A percentile compares a stretch with the other conserved stretches of the same genome.
Conservation (phyloP, 1,140 invertebrate genomes). For the Drosophila repleta region DNA sequence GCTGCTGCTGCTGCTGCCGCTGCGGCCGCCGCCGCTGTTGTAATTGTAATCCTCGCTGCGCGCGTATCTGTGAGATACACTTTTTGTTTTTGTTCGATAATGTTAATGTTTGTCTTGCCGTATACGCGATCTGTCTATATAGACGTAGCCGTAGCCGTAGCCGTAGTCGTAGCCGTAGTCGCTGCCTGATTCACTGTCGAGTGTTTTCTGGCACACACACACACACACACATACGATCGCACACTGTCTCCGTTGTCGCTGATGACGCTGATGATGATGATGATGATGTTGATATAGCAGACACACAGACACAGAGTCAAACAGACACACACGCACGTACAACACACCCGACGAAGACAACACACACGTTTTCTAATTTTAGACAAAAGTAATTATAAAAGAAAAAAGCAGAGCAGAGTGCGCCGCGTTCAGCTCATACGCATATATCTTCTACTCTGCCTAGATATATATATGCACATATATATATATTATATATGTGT, state of each 20-base stretch:
- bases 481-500: slow-evolving; percentile 31
- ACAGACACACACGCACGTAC: slow-evolving; percentile 42
- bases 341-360: slow-evolving; percentile 54
- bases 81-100: slow-evolving; percentile 28
- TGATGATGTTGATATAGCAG: slow-evolving; percentile 78
- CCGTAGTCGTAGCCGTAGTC: slow-evolving; percentile 30
- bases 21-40: slow-evolving; percentile 17
- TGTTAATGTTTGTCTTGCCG: slow-evolving; percentile 76
- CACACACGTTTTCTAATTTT: slow-evolving; percentile 84
- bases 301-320: slow-evolving; percentile 51
- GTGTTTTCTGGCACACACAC: slow-evolving; percentile 73
- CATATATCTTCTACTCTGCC: slow-evolving; percentile 76
- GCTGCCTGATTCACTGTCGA: slow-evolving; percentile 74
- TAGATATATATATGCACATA: slow-evolving; percentile 58
- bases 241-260: slow-evolving; percentile 49
- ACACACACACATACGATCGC: slow-evolving; percentile 23
- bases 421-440: slow-evolving; percentile 77
- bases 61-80: slow-evolving; percentile 63
- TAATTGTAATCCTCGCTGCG: slow-evolving; percentile 77
- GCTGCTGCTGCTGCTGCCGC: slow-evolving; percentile 15
- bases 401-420: slow-evolving; percentile 80
- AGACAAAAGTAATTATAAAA: slow-evolving; percentile 84
- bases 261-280: slow-evolving; percentile 59
- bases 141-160: slow-evolving; percentile 49
- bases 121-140: slow-evolving; percentile 78